phyloP scores from a whole-genome alignment of 1,140 invertebrate species.

The Hetaerina americana region DNA sequence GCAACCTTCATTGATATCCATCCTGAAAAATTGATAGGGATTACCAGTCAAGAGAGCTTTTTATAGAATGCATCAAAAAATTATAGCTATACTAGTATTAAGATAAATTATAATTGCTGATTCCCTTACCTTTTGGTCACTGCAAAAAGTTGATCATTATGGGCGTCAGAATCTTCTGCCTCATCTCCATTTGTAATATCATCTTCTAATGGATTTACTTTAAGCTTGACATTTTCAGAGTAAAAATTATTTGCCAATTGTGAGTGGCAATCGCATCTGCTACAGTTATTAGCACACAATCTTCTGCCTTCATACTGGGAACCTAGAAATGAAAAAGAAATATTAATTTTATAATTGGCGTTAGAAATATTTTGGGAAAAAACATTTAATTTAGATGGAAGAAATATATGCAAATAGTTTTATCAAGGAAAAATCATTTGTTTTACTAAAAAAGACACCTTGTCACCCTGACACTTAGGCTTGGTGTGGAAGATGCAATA shows the following conservation, averaged over 20 bases:
- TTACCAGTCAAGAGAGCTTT: no score
- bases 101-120: neutral
- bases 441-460: no score
- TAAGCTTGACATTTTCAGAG: neutral
- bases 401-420: no score
- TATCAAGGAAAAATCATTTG: no score
- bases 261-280: neutral
- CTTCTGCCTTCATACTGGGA: neutral
- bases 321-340: neutral
- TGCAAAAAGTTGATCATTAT: neutral
- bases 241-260: neutral
- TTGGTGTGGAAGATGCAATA: no score
- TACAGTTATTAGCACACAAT: conserved; percentile 2
- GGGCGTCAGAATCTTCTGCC: neutral
- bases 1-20: neutral
- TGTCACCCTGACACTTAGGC: no score
- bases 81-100: no score
- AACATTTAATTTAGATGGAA: no score
- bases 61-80: no score
- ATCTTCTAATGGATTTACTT: neutral
- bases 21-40: no score
- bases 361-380: no score
- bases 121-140: neutral
- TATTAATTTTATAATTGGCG: neutral
- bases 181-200: neutral